phyloP scores from a whole-genome alignment of 2,888 invertebrate species.

The Tachina grossa region DNA sequence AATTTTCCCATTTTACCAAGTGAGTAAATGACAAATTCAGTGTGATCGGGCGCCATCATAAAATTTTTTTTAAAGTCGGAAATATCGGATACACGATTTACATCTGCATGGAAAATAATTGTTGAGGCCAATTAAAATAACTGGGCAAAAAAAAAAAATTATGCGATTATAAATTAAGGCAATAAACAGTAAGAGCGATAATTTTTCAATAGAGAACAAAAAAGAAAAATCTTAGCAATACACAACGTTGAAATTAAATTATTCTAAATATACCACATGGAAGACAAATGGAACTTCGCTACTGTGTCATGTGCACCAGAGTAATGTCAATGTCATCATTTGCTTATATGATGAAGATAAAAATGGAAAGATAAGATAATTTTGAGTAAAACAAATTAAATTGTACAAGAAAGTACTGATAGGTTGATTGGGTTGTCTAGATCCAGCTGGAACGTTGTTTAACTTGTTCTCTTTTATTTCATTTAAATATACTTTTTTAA shows the following conservation, averaged over 20 bases:
- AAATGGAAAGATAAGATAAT: constrained; percentile 38
- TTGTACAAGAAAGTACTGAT: not conserved
- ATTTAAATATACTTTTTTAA: not conserved
- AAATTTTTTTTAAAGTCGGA: too few relatives aligned
- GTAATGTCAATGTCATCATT: constrained; percentile 53
- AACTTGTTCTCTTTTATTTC: constrained; percentile 8
- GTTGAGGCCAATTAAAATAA: too few relatives aligned
- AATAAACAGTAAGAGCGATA: too few relatives aligned
- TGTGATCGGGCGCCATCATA: too few relatives aligned
- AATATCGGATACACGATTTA: too few relatives aligned
- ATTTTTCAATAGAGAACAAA: not conserved
- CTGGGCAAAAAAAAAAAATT: too few relatives aligned
- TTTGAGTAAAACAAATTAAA: constrained; percentile 18
- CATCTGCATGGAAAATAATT: too few relatives aligned
- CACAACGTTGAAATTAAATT: not conserved
- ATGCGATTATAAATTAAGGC: too few relatives aligned
- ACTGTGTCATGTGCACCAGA: constrained; percentile 40
- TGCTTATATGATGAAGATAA: constrained; percentile 20
- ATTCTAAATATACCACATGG: constrained; percentile 3
- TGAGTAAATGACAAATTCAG: too few relatives aligned
- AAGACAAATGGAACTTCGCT: constrained; percentile 27
- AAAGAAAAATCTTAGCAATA: not conserved
- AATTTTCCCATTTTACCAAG: too few relatives aligned
- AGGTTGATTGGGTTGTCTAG: not conserved
- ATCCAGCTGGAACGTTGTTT: not conserved